These are phyloP conservation scores for Ateles fusciceps DNA, from an alignment of 2,797 vertebrate species.

Conservation along the genomic window DNA sequence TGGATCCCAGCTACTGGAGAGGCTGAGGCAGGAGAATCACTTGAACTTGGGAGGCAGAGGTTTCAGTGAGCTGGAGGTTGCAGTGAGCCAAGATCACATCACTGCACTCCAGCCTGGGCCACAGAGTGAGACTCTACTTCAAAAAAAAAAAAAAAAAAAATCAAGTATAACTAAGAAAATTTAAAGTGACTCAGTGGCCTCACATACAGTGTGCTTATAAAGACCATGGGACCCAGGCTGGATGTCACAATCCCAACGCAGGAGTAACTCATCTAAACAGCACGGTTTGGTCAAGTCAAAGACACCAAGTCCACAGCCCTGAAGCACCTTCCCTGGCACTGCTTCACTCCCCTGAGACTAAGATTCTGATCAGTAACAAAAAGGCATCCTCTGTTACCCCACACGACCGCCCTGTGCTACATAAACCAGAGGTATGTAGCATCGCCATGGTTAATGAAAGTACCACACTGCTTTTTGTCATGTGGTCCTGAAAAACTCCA, in stretches of 20 bases:
- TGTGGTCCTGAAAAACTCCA: not conserved
- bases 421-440: not conserved
- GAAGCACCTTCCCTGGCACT: not conserved
- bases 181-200: not conserved
- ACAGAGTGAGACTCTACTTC: too few relatives aligned
- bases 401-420: fast-evolving
- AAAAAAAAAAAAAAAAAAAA: too few relatives aligned
- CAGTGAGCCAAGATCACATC: too few relatives aligned
- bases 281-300: not conserved
- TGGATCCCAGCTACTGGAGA: too few relatives aligned
- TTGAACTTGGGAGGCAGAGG: too few relatives aligned
- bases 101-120: too few relatives aligned
- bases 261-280: not conserved
- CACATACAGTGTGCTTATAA: not conserved
- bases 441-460: not conserved
- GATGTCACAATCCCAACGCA: not conserved
- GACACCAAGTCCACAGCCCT: not conserved
- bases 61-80: too few relatives aligned
- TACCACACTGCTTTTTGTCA: not conserved
- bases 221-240: fast-evolving
- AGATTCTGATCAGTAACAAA: not conserved
- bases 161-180: not conserved
- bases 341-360: not conserved
- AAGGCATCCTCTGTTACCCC: not conserved
- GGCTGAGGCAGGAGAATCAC: too few relatives aligned